Base-by-base conservation (phyloP, 2,888 invertebrate genomes). In the Dione juno region DNA sequence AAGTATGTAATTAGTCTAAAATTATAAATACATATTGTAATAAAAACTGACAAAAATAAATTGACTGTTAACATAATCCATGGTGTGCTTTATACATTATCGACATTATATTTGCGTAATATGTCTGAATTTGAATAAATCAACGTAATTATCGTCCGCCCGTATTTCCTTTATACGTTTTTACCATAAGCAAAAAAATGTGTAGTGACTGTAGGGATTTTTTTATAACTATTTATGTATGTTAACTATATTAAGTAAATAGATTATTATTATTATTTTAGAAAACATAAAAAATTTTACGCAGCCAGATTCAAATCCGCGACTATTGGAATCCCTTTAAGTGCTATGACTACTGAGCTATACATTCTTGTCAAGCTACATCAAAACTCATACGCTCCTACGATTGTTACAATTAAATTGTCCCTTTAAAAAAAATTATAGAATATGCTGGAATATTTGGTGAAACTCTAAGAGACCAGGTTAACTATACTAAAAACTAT, bases 81-180 rank as follows among this genome's bases (percentile, higher is more conserved):
- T n/a, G n/a, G 50, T 19, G 19, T 35, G 21, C 50, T 14, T 50
- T 50, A 64, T 50, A 50, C 40, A 28, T n/a, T n/a, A n/a, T n/a
- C n/a, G n/a, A 64, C 48, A 48, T 37, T 59, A 59, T 37, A 37
- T 45, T 19, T 66, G 19, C 37, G 16, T 54, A 50, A 48, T 14
- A 43, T 59, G 14, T 50, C 40, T 45, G 57, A 66, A 35, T 70
- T 54, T 45, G 69, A 70, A 72, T 72, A 70, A 48, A 67, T 72
- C 67, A 58, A 14, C 63, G 66, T 67, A 14, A 67, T 70, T 50
- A 72, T 53, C 43, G 48, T 65, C 59, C 37, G 59, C 72, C 70
- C 70, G 48, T 70, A 70, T 72, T 67, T 70, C 70, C 64, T 53
- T 71, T 52, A 50, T 37, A 52, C 35, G 21, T 41, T 63, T 61